A percentile compares a stretch with the other conserved stretches of the same genome.
phyloP scores from a whole-genome alignment of 2,113 vertebrate species.

The Tretioscincus oriximinensis region DNA sequence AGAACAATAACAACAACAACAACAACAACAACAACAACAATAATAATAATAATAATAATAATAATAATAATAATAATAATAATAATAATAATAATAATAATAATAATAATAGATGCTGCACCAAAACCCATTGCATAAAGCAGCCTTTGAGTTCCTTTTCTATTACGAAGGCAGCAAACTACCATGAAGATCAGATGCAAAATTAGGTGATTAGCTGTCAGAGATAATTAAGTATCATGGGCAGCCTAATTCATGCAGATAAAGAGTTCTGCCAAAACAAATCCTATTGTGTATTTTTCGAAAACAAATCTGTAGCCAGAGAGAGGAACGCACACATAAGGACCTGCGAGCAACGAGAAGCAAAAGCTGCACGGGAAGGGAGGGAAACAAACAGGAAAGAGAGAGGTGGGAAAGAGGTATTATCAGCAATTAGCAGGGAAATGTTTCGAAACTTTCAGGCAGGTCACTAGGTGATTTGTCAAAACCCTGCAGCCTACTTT shows the following conservation, averaged over 20 bases:
- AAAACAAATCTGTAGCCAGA: constrained; percentile 17
- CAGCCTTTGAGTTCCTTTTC: neutral
- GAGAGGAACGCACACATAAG: neutral
- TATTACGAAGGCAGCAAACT: neutral
- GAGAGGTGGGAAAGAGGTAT: no score
- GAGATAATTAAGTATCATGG: constrained; percentile 34
- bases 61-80: no score
- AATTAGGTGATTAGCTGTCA: constrained; percentile 23
- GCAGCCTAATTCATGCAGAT: constrained; percentile 39
- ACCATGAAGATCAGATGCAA: constrained; percentile 2
- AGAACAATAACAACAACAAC: no score
- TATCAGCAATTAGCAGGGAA: neutral
- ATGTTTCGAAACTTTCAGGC: neutral
- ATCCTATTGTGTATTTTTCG: neutral
- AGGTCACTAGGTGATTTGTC: constrained; percentile 9
- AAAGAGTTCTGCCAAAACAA: constrained; percentile 25
- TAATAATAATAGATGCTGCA: neutral
- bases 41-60: no score
- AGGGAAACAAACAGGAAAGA: neutral
- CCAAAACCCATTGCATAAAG: neutral
- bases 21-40: no score
- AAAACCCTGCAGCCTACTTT: neutral
- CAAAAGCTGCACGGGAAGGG: neutral
- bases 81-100: no score
- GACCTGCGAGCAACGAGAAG: neutral